Evolutionary conservation across 1,140 invertebrate species (phyloP), one percentile per base, ranked within the genome.

Genomic region (Chymomyza costata): DNA sequence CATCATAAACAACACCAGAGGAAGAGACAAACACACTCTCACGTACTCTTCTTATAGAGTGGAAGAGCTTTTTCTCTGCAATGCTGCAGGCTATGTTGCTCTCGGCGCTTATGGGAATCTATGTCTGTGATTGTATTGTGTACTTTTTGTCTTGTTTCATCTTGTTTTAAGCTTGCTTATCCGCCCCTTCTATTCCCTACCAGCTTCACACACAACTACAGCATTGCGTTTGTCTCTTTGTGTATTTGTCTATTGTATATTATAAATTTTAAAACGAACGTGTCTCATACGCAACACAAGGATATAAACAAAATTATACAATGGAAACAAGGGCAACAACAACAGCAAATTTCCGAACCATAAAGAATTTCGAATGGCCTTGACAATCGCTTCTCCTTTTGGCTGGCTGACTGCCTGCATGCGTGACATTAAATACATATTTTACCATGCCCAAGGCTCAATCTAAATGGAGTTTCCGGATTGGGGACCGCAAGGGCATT

Each of bases 231-330:
- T 21, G 5, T 28, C 39, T 13, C 15, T 14, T 34, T 48, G 16
- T 47, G 32, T n/a, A 5, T 54, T 58, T 59, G 40, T 54, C 48
- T 51, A 43, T 59, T 69, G 55, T 63, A 64, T 73, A 80, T 80
- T 80, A 80, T 80, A 80, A 80, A 80, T 80, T 78, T 80, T 80
- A 80, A 80, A 80, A 81, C 67, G 73, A 59, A 55, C 59, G 54
- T 58, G 55, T 50, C 49, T 48, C 49, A 63, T 32, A 50, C 54
- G 34, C 13, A 21, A 34, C 34, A 28, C 45, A 49, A 30, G 65
- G 53, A 78, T 64, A 74, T 65, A 70, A 71, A 76, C 41, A 70
- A 76, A 70, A 76, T 71, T 70, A 78, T 71, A 78, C 51, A 53
- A 40, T 43, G 47, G 56, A 34, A 21, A 13, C 17, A 21, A 51